phyloP scores from a whole-genome alignment of 1,140 invertebrate species.

The Hirudo medicinalis region DNA sequence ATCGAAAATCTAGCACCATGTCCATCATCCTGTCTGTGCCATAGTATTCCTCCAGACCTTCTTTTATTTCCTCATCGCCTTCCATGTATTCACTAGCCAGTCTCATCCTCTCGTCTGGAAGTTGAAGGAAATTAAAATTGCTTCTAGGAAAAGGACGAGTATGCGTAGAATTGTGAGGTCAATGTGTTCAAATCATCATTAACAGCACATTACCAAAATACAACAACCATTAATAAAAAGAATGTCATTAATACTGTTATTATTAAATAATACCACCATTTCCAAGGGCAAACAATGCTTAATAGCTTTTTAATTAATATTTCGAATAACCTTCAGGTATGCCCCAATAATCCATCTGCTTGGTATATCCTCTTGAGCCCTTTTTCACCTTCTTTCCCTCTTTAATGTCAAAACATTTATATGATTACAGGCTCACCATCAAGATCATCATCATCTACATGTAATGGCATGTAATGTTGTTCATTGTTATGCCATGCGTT shows the following conservation, averaged over 20 bases:
- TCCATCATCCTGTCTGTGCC: slow-evolving; percentile 47
- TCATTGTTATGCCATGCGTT: too few relatives aligned
- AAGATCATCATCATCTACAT: too few relatives aligned
- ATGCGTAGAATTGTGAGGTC: neutral
- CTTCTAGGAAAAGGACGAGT: too few relatives aligned
- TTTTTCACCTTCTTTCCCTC: too few relatives aligned
- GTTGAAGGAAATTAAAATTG: neutral
- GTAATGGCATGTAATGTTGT: too few relatives aligned
- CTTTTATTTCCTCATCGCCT: neutral
- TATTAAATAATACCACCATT: neutral
- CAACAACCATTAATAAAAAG: too few relatives aligned
- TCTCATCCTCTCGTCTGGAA: slow-evolving; percentile 15
- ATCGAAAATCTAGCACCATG: slow-evolving; percentile 47
- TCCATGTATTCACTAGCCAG: neutral
- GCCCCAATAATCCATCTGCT: neutral
- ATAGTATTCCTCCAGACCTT: slow-evolving; percentile 46
- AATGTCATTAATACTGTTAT: too few relatives aligned
- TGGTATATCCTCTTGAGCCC: neutral
- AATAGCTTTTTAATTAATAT: too few relatives aligned
- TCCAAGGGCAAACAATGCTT: neutral
- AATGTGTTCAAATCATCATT: neutral
- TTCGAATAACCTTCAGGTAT: neutral
- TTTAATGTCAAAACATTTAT: too few relatives aligned
- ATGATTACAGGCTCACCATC: too few relatives aligned
- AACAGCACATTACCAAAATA: neutral